These are phyloP conservation scores for Podargus strigoides DNA, from an alignment of 2,797 vertebrate genomes.

Conservation along the genomic window DNA sequence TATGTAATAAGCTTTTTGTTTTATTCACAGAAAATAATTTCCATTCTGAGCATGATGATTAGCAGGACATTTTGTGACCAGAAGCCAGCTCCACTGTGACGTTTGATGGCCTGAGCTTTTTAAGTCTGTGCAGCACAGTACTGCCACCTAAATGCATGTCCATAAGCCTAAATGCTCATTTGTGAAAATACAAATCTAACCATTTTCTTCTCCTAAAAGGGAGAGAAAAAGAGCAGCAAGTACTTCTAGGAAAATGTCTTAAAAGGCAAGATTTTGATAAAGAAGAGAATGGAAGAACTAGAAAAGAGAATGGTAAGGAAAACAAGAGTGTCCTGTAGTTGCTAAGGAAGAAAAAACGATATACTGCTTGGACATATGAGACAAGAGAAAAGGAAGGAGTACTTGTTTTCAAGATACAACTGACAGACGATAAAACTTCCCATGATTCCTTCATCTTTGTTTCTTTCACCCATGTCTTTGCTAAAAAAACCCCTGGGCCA, in stretches of 20 bases:
- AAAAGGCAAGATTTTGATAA: neutral
- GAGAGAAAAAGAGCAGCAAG: neutral
- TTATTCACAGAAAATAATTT: neutral
- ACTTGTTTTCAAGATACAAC: neutral
- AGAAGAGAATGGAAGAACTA: neutral
- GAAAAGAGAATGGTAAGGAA: neutral
- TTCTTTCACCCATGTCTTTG: neutral
- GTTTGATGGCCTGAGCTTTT: neutral
- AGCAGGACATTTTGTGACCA: neutral
- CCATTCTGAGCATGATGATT: neutral
- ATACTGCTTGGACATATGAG: neutral
- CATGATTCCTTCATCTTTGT: neutral
- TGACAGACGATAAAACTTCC: neutral
- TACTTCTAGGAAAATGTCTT: neutral
- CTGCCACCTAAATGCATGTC: neutral
- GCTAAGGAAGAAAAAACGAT: neutral
- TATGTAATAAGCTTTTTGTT: neutral
- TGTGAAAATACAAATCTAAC: neutral
- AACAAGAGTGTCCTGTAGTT: neutral
- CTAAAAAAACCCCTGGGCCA: neutral
- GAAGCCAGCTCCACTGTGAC: neutral
- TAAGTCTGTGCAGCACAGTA: neutral
- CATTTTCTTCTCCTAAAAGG: neutral
- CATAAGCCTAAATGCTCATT: neutral
- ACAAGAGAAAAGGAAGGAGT: neutral